Percentiles rank a stretch among this genome's conserved stretches.
These are phyloP conservation scores for Danio rerio DNA, from an alignment of 2,113 vertebrate species.

Conservation along the genomic window DNA sequence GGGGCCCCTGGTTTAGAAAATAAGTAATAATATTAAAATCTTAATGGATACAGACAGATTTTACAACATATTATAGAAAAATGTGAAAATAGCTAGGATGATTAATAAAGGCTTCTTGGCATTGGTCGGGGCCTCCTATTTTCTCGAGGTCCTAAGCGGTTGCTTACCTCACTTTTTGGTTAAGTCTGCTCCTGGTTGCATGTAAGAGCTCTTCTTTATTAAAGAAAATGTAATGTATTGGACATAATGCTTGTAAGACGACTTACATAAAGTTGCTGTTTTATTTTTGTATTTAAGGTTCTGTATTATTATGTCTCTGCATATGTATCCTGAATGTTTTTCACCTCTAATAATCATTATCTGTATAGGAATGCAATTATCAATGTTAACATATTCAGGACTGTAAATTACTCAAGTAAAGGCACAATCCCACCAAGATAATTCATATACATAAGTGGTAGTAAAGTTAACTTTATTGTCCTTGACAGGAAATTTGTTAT, in stretches of 20 bases:
- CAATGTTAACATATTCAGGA: not conserved
- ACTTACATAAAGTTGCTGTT: not conserved
- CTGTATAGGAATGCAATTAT: not conserved
- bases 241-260: not conserved
- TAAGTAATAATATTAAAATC: too few relatives aligned
- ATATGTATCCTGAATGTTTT: not conserved
- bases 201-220: not conserved
- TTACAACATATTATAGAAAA: too few relatives aligned
- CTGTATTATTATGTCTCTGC: not conserved
- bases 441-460: not conserved
- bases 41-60: too few relatives aligned
- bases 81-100: too few relatives aligned
- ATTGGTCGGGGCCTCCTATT: too few relatives aligned
- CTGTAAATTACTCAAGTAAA: not conserved
- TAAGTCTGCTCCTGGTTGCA: too few relatives aligned
- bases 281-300: conserved; percentile 1
- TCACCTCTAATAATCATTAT: too few relatives aligned
- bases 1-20: too few relatives aligned
- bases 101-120: too few relatives aligned
- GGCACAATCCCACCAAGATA: not conserved
- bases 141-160: too few relatives aligned
- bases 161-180: too few relatives aligned
- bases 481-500: too few relatives aligned
- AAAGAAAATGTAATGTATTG: not conserved
- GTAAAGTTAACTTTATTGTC: not conserved